Evolutionary conservation across 2,888 invertebrate species (phyloP), one percentile per base, ranked within the genome.

Genomic region (Dexiosoma caninum): DNA sequence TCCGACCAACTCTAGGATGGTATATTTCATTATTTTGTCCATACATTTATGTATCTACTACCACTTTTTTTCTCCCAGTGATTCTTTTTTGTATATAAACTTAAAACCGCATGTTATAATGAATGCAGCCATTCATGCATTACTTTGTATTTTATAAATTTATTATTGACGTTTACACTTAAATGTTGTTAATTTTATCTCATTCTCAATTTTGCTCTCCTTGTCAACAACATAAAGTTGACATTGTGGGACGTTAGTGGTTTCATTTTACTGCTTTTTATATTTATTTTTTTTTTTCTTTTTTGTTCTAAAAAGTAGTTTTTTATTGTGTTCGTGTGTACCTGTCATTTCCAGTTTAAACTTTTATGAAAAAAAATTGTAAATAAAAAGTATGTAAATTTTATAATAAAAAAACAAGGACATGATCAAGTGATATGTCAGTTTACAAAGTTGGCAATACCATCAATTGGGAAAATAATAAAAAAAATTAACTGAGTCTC

Each of bases 301-400:
- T 3, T 27, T 3, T 44, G 2, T 6, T 57, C n/a, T 19, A 6
- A 14, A 37, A 46, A 42, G n/a, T 51, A 14, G n/a, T 32, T 51
- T 30, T 44, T 55, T 60, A 27, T 69, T 32, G 30, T 19, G 4
- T 44, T 44, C 62, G 16, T 46, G 46, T 70, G 60, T 69, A 76
- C 14, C 44, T 77, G 69, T 77, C 76, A 55, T 62, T 55, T 46
- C 12, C 60, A 76, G 40, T 76, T 69, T 57, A 57, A 57, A 57
- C 5, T 40, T 49, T 46, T 10, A 49, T 44, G 37, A 9, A 42
- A 44, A n/a, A 51, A 42, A 27, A n/a, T n/a, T n/a, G n/a, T n/a
- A n/a, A n/a, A n/a, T 37, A 27, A 35, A 32, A 30, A 46, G 14
- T 1, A 55, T 10, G 27, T 27, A 27, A 27, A 27, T 5, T 14